Evolutionary conservation across 2,888 invertebrate species (phyloP).

Genomic region (Amiota mariae): DNA sequence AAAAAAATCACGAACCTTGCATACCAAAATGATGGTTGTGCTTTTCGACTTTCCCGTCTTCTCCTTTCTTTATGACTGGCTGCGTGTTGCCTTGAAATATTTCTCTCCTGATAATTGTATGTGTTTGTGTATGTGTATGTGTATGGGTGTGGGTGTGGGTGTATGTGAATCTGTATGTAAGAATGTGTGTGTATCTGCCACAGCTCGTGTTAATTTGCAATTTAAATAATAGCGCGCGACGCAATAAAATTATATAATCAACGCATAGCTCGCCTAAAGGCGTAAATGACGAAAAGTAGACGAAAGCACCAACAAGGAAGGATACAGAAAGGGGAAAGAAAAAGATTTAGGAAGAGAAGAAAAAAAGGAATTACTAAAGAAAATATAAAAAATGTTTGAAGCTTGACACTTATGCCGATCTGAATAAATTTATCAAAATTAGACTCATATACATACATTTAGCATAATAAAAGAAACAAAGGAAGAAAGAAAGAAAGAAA

Average conservation of each 20-base stretch:
- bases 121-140: neutral
- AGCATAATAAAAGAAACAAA: no score
- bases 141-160: no score
- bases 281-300: slow-evolving; percentile 1
- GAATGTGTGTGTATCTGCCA: neutral
- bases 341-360: neutral
- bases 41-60: neutral
- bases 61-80: neutral
- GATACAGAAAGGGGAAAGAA: neutral
- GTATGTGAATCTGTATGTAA: no score
- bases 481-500: no score
- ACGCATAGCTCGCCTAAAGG: slow-evolving; percentile 1
- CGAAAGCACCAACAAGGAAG: neutral
- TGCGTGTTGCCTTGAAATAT: slow-evolving; percentile 24
- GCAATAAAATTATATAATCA: slow-evolving; percentile 25
- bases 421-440: slow-evolving; percentile 25
- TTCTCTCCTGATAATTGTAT: neutral
- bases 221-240: slow-evolving; percentile 20
- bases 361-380: slow-evolving; percentile 4
- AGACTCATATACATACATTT: slow-evolving; percentile 10
- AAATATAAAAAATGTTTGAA: no score
- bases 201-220: slow-evolving; percentile 28
- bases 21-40: slow-evolving; percentile 1
- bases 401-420: slow-evolving; percentile 5
- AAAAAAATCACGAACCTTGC: slow-evolving; percentile 21